These are phyloP conservation scores for Dicycla oo DNA, from an alignment of 2,888 invertebrate genomes.

Conservation along the genomic window DNA sequence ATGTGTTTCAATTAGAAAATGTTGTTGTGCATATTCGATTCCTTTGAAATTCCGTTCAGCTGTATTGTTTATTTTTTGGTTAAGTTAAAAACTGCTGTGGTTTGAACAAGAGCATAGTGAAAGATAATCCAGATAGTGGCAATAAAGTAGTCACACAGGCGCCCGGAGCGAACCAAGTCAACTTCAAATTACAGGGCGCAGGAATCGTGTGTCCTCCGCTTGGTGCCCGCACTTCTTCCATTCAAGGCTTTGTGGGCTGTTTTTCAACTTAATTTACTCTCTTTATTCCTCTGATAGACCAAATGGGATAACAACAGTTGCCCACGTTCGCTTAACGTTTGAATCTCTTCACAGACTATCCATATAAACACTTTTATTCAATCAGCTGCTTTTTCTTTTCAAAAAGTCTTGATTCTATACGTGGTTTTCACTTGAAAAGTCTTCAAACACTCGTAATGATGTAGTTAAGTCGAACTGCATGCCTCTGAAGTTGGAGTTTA, in stretches of 20 bases:
- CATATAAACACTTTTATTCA: slow-evolving; percentile 56
- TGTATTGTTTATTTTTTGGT: slow-evolving; percentile 40
- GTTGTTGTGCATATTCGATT: slow-evolving; percentile 43
- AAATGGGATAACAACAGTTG: slow-evolving; percentile 74
- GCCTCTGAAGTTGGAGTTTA: slow-evolving; percentile 48
- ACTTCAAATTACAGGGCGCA: slow-evolving; percentile 82
- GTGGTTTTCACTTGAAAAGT: slow-evolving; percentile 55
- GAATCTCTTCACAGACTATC: slow-evolving; percentile 43
- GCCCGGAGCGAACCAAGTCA: slow-evolving; percentile 70
- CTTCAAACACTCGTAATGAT: slow-evolving; percentile 61
- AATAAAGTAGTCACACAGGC: slow-evolving; percentile 38
- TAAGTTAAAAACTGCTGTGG: slow-evolving; percentile 47
- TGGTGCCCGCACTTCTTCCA: slow-evolving; percentile 72
- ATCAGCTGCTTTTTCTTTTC: slow-evolving; percentile 53
- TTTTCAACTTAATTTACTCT: slow-evolving; percentile 80
- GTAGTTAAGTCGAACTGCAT: slow-evolving; percentile 59
- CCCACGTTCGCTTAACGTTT: slow-evolving; percentile 58
- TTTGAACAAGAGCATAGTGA: slow-evolving; percentile 43
- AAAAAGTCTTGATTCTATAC: slow-evolving; percentile 48
- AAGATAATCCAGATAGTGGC: slow-evolving; percentile 49
- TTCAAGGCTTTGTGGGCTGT: slow-evolving; percentile 82
- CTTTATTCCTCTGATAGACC: slow-evolving; percentile 74
- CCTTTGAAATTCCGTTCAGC: slow-evolving; percentile 29
- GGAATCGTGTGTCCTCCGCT: slow-evolving; percentile 70
- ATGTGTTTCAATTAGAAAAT: slow-evolving; percentile 66